These are phyloP conservation scores for Spodoptera littoralis DNA, from an alignment of 2,888 invertebrate species.

Conservation along the genomic window DNA sequence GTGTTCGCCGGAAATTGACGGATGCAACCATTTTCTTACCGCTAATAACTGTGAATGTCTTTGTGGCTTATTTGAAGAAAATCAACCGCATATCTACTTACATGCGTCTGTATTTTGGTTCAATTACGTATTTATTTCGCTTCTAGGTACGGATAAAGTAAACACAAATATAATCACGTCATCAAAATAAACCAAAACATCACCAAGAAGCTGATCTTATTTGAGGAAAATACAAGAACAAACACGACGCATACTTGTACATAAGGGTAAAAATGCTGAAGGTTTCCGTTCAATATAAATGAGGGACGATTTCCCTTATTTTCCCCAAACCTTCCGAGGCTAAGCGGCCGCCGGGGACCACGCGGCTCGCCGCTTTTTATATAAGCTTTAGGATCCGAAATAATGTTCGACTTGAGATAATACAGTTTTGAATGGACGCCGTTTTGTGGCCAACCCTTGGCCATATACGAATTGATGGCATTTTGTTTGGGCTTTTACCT, in stretches of 20 bases:
- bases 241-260: constrained; percentile 44
- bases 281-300: constrained; percentile 81
- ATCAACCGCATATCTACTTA: too few species aligned
- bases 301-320: constrained; percentile 81
- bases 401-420: constrained; percentile 70
- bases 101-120: too few species aligned
- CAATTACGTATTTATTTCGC: constrained; percentile 1
- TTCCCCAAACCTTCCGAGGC: constrained; percentile 72
- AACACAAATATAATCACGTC: constrained; percentile 40
- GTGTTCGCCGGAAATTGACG: constrained; percentile 37
- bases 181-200: constrained; percentile 49
- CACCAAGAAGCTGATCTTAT: constrained; percentile 42
- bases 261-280: constrained; percentile 60
- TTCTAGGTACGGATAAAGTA: constrained; percentile 3
- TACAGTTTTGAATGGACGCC: constrained; percentile 69
- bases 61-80: too few species aligned
- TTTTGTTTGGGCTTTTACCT: constrained; percentile 46
- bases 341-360: constrained; percentile 82
- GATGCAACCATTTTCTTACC: constrained; percentile 18
- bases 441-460: constrained; percentile 58
- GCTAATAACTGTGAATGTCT: constrained; percentile 2
- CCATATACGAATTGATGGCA: constrained; percentile 55
- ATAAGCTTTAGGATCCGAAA: constrained; percentile 69
- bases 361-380: constrained; percentile 73
- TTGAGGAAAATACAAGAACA: constrained; percentile 48